Percentiles rank a stretch among this genome's conserved stretches.
Conservation (phyloP, 2,113 vertebrate genomes). For the Telmatochromis brichardi region DNA sequence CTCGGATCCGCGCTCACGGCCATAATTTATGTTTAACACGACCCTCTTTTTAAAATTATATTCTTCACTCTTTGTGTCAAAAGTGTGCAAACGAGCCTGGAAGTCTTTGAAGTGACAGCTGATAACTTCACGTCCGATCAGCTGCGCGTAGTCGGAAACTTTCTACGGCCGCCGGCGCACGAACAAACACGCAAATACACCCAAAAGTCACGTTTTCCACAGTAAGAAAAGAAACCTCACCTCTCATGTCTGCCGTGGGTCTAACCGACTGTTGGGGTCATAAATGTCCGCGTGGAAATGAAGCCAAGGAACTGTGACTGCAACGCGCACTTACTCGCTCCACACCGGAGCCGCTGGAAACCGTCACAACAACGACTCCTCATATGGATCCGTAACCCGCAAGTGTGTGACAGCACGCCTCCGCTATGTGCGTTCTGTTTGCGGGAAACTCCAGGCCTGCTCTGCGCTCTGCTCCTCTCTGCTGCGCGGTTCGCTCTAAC, state of each 20-base stretch:
- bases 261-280: slow-evolving; percentile 37
- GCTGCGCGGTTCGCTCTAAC: slow-evolving; percentile 48
- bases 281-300: slow-evolving; percentile 50
- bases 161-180: not conserved
- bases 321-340: slow-evolving; percentile 28
- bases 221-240: slow-evolving; percentile 45
- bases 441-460: not conserved
- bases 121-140: not conserved
- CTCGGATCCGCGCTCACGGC: not conserved
- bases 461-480: not conserved
- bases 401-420: not conserved
- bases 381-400: slow-evolving; percentile 14
- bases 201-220: not conserved
- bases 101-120: not conserved
- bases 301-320: not conserved
- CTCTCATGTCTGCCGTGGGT: slow-evolving; percentile 65
- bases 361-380: slow-evolving; percentile 49
- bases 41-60: not conserved
- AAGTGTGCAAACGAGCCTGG: not conserved
- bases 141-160: not conserved
- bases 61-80: not conserved
- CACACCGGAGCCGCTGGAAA: slow-evolving; percentile 44
- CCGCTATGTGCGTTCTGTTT: not conserved
- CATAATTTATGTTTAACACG: not conserved
- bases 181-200: not conserved